phyloP scores from a whole-genome alignment of 2,888 invertebrate species.

The Euzophera pinguis region DNA sequence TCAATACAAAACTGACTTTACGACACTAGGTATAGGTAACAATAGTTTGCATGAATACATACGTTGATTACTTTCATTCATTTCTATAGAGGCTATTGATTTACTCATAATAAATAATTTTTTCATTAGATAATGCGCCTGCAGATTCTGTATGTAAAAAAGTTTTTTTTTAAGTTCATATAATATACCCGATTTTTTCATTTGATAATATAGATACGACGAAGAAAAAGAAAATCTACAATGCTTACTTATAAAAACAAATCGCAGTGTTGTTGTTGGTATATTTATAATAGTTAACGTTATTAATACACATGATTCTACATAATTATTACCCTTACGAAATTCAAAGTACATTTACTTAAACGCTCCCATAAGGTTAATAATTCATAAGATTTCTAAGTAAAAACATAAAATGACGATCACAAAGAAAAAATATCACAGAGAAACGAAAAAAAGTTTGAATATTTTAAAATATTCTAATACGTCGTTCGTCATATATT shows the following conservation, averaged over 20 bases:
- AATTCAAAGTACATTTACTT: not conserved
- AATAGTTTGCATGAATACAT: conserved; percentile 33
- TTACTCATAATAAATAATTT: not conserved
- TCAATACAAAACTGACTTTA: conserved; percentile 57
- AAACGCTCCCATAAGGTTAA: not conserved
- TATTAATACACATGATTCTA: conserved; percentile 2
- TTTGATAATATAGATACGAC: not conserved
- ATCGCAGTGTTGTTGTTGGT: not conserved
- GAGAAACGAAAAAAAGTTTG: not conserved
- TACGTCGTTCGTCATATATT: too few relatives aligned
- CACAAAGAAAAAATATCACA: conserved; percentile 17
- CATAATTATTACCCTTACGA: not conserved
- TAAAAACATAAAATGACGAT: not conserved
- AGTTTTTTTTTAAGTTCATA: too few relatives aligned
- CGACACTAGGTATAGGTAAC: conserved; percentile 56
- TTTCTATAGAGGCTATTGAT: conserved; percentile 13
- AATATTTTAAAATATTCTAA: too few relatives aligned
- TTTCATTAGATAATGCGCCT: not conserved
- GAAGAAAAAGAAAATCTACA: not conserved
- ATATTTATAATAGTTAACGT: not conserved
- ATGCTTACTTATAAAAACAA: not conserved
- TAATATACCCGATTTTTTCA: not conserved
- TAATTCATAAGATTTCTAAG: not conserved
- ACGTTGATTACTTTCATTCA: conserved; percentile 2
- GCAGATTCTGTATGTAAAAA: too few relatives aligned